These are phyloP conservation scores for Premnoplex brunnescens DNA, from an alignment of 2,797 vertebrate species.

Conservation along the genomic window DNA sequence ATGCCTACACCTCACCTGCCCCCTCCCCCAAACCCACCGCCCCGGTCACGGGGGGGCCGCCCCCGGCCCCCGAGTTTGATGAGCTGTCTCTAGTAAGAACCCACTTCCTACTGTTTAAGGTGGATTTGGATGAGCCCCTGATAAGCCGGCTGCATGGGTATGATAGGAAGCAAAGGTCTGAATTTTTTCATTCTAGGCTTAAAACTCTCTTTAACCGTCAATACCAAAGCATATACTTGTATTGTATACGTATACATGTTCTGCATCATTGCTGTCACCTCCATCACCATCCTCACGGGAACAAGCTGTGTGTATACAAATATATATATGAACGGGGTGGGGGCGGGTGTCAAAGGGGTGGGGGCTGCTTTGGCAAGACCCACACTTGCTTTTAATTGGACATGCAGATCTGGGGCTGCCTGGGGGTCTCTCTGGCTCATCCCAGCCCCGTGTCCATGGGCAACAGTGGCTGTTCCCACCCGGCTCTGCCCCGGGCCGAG, in stretches of 20 bases:
- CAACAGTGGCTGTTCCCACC: background rate
- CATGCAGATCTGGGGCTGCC: background rate
- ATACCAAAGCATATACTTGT: constrained; percentile 75
- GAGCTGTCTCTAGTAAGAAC: constrained; percentile 94
- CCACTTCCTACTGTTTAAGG: constrained; percentile 81
- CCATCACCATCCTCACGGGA: constrained; percentile 65
- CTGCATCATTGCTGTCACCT: constrained; percentile 67
- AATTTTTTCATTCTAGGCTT: constrained; percentile 89
- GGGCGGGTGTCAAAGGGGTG: background rate
- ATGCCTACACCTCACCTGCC: constrained; percentile 66
- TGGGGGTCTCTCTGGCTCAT: background rate
- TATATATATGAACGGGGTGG: background rate
- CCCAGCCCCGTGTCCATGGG: background rate
- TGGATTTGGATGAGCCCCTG: constrained; percentile 82
- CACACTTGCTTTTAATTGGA: background rate
- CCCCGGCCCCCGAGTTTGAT: constrained; percentile 82
- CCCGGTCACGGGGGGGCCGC: constrained; percentile 77
- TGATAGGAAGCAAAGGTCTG: constrained; percentile 86
- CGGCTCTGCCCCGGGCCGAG: background rate
- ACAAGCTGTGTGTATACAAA: constrained; percentile 23
- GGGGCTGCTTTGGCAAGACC: background rate
- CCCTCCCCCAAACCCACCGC: constrained; percentile 76
- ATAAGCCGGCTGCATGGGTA: constrained; percentile 80
- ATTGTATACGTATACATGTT: constrained; percentile 76
- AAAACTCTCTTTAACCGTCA: constrained; percentile 75